Base-by-base conservation (phyloP, 2,797 vertebrate genomes). In the Acanthurus lineatus region DNA sequence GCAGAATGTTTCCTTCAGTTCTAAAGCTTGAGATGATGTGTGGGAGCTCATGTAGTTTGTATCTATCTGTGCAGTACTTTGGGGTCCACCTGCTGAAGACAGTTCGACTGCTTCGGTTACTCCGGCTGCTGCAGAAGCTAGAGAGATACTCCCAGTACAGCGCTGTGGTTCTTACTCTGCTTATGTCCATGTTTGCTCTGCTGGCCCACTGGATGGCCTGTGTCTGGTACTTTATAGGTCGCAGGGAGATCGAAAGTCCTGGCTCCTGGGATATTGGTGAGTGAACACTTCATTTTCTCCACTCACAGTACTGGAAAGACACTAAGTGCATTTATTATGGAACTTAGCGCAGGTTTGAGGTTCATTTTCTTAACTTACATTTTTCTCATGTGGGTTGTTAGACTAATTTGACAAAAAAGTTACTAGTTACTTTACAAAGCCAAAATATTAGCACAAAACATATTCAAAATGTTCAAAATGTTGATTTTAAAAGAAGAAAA, bases 181-280 rank as follows among this genome's bases (percentile, higher is more conserved):
- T 97, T 73, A 97, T 97, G 96, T 96, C 95, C 14, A 96, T 96
- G 92, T 97, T 97, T 17, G 96, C 95, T 15, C 93, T 97, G 88
- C 94, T 97, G 5, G 96, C 96, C 19, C 96, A 97, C 92, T 97
- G 96, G 96, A 96, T 97, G 87, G 96, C 96, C 80, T 97, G 96
- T 16, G 72, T 96, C 84, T 97, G 96, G 96, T 97, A 96, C 94
- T 97, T 96, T 91, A 96, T 97, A 0, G 96, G 96, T 4, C 96
- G 93, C 77, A 91, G 49, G 47, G 96, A 97, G 92, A 95, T 97
- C 0, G 96, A 96, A 77, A 95, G 91, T 8, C 90, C 94, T 0
- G 95, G 94, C 72, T 92, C 95, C 74, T 96, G 95, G 9, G 96
- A 97, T 35, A 96, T 96, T 0, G 96, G 96, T 97, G 67, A 82